Percentiles rank a stretch among this genome's conserved stretches.
Conservation (phyloP, 37 sponge, comb jelly and placozoan species). For the Beroe ovata region DNA sequence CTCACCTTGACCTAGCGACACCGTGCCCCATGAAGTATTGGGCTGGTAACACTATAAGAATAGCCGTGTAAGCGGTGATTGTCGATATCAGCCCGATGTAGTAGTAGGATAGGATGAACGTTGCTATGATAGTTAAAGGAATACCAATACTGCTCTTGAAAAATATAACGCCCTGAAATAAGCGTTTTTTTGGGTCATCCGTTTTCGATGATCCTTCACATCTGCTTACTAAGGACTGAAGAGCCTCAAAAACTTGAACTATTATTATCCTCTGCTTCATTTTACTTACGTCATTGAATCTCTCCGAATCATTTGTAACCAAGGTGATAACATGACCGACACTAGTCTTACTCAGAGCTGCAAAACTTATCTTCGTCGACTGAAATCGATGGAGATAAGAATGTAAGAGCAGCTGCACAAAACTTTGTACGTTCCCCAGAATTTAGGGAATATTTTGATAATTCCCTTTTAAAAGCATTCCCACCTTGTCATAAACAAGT, state of each 20-base stretch:
- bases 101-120: conserved; percentile 42
- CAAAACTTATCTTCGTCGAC: conserved; percentile 10
- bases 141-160: not conserved
- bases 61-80: not conserved
- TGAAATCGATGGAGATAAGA: too few relatives aligned
- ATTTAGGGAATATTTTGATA: too few relatives aligned
- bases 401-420: too few relatives aligned
- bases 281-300: conserved; percentile 13
- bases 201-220: too few relatives aligned
- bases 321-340: conserved; percentile 45
- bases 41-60: not conserved
- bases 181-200: too few relatives aligned
- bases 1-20: not conserved
- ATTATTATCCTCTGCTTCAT: too few relatives aligned
- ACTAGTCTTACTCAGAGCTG: conserved; percentile 53
- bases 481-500: conserved; percentile 32
- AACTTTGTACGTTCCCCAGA: too few relatives aligned
- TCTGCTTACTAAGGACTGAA: too few relatives aligned
- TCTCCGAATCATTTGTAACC: conserved; percentile 31
- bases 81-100: not conserved
- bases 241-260: too few relatives aligned
- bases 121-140: not conserved
- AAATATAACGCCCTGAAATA: not conserved
- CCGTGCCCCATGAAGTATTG: conserved; percentile 27
- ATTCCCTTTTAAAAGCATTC: too few relatives aligned